These are phyloP conservation scores for Aromia moschata DNA, from an alignment of 2,888 invertebrate genomes.

Conservation along the genomic window DNA sequence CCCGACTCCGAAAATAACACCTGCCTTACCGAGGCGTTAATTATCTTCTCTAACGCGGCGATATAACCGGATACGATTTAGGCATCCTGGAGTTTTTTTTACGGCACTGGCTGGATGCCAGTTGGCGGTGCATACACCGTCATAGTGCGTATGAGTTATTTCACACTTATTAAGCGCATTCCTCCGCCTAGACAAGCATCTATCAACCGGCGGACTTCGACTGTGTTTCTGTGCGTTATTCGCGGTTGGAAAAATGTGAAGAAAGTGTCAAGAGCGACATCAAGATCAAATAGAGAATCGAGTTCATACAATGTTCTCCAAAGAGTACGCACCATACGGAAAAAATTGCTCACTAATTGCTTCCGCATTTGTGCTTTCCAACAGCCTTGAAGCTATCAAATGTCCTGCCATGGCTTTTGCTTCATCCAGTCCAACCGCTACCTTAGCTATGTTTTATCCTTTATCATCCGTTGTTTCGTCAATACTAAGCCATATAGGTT, in stretches of 20 bases:
- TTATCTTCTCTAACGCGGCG: conserved; percentile 5
- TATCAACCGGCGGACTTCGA: conserved; percentile 16
- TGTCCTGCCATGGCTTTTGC: too few species aligned
- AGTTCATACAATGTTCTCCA: too few species aligned
- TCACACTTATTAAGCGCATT: conserved; percentile 22
- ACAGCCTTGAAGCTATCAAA: too few species aligned
- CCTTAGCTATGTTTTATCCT: too few species aligned
- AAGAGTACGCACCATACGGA: too few species aligned
- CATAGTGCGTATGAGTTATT: conserved; percentile 11
- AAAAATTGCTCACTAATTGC: too few species aligned
- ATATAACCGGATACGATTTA: conserved; percentile 22
- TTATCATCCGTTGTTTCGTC: too few species aligned
- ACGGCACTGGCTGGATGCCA: conserved; percentile 29
- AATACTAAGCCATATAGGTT: too few species aligned
- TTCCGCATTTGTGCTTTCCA: too few species aligned
- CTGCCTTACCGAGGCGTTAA: conserved; percentile 17
- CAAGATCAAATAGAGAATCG: too few species aligned
- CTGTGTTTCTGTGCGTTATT: conserved; percentile 8
- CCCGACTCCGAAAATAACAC: conserved; percentile 9
- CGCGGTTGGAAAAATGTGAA: background rate
- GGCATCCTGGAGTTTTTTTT: conserved; percentile 20
- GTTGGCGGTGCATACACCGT: conserved; percentile 28
- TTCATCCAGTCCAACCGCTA: too few species aligned
- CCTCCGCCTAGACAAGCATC: conserved; percentile 17
- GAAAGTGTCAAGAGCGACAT: conserved; percentile 5